Conservation (phyloP, 2,797 vertebrate species). For the Myotis pilosus region DNA sequence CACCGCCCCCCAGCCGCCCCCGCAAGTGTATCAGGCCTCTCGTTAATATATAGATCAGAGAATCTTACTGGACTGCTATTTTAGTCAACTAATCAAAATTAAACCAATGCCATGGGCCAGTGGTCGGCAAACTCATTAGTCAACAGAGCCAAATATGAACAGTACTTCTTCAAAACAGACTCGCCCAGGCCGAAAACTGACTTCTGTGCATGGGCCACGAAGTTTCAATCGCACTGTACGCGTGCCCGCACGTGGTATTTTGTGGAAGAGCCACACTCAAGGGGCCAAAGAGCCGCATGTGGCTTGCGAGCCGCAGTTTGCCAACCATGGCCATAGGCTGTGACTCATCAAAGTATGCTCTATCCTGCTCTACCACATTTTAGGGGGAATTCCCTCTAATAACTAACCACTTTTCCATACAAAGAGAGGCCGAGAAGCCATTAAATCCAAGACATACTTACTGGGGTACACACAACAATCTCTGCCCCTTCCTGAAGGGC, state of each 20-base stretch:
- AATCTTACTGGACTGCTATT: background rate
- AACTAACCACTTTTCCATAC: background rate
- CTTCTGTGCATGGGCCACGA: no score
- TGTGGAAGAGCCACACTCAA: no score
- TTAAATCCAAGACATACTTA: constrained; percentile 82
- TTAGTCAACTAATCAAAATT: constrained; percentile 19
- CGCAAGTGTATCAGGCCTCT: no score
- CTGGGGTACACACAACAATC: constrained; percentile 98
- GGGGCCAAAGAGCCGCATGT: no score
- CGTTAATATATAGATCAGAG: background rate
- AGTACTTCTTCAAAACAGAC: no score
- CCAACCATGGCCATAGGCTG: background rate
- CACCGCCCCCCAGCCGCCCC: no score
- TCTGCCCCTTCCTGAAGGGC: constrained; percentile 98
- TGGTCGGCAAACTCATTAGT: no score
- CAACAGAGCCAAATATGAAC: no score
- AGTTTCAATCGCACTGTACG: no score
- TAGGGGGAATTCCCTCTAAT: background rate
- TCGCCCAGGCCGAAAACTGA: no score
- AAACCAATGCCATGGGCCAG: background rate
- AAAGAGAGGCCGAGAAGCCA: background rate
- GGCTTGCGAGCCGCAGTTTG: no score
- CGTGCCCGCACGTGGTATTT: no score
- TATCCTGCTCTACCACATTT: background rate
- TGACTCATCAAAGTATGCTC: background rate